These are phyloP conservation scores for Euthynnus affinis DNA, from an alignment of 2,797 vertebrate genomes.

Conservation along the genomic window DNA sequence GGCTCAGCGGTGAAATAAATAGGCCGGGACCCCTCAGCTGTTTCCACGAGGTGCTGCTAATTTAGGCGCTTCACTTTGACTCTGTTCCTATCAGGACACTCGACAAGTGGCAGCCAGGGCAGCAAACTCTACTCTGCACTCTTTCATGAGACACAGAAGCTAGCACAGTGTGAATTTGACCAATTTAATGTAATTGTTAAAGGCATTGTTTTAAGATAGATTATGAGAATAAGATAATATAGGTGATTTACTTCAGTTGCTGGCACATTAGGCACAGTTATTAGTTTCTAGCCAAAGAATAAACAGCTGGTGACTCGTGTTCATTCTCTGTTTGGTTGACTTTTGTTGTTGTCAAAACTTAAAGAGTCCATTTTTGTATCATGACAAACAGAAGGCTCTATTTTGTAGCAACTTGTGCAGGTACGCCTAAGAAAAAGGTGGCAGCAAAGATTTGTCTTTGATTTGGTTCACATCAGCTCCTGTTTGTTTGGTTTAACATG, in stretches of 20 bases:
- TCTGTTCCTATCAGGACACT: constrained; percentile 67
- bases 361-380: not conserved
- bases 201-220: not conserved
- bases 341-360: constrained; percentile 3
- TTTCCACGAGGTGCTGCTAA: constrained; percentile 85
- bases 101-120: constrained; percentile 46
- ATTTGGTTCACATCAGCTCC: not conserved
- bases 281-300: not conserved
- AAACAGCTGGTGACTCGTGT: not conserved
- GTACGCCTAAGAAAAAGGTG: not conserved
- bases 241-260: not conserved
- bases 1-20: constrained; percentile 83
- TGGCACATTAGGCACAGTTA: not conserved
- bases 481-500: not conserved
- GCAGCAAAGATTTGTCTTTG: not conserved
- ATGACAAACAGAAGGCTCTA: not conserved
- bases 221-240: not conserved
- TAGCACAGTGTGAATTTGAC: not conserved
- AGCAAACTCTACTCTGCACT: constrained; percentile 47
- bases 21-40: constrained; percentile 86
- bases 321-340: not conserved
- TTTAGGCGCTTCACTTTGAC: constrained; percentile 78
- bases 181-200: not conserved
- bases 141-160: constrained; percentile 6
- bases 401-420: not conserved